phyloP scores from a whole-genome alignment of 2,113 vertebrate species.

The Hirundichthys speculiger region DNA sequence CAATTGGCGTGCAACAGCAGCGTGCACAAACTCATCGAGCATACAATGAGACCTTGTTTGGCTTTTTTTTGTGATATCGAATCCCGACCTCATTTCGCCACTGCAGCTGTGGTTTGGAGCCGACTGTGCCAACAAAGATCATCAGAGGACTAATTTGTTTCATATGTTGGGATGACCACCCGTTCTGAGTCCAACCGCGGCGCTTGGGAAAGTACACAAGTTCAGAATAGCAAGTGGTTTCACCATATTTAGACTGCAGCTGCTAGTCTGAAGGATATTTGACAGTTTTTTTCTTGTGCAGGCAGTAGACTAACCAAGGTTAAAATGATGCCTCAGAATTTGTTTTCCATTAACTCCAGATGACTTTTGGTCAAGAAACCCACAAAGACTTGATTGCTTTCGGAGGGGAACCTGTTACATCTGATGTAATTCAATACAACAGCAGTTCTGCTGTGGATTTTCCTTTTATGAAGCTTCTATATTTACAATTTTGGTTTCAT shows the following conservation, averaged over 20 bases:
- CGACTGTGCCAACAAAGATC: slow-evolving; percentile 49
- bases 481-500: too few relatives aligned
- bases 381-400: slow-evolving; percentile 13
- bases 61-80: slow-evolving; percentile 47
- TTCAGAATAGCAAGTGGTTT: slow-evolving; percentile 57
- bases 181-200: slow-evolving; percentile 44
- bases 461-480: too few relatives aligned
- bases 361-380: slow-evolving; percentile 1
- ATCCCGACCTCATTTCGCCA: slow-evolving; percentile 63
- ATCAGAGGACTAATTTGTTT: slow-evolving; percentile 59
- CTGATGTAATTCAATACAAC: background rate
- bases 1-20: slow-evolving; percentile 65
- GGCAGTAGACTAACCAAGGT: background rate
- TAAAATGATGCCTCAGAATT: slow-evolving; percentile 43
- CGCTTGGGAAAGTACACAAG: slow-evolving; percentile 35
- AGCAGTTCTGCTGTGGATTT: too few relatives aligned
- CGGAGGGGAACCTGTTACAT: background rate
- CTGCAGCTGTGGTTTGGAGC: slow-evolving; percentile 63
- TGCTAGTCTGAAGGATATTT: slow-evolving; percentile 31
- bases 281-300: slow-evolving; percentile 34
- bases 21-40: slow-evolving; percentile 54
- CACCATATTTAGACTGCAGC: slow-evolving; percentile 42
- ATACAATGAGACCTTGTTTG: slow-evolving; percentile 74
- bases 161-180: slow-evolving; percentile 58
- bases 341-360: slow-evolving; percentile 32